Evolutionary conservation across 2,888 invertebrate species (phyloP), one percentile per base, ranked within the genome.

Genomic region (Coenonympha arcania): DNA sequence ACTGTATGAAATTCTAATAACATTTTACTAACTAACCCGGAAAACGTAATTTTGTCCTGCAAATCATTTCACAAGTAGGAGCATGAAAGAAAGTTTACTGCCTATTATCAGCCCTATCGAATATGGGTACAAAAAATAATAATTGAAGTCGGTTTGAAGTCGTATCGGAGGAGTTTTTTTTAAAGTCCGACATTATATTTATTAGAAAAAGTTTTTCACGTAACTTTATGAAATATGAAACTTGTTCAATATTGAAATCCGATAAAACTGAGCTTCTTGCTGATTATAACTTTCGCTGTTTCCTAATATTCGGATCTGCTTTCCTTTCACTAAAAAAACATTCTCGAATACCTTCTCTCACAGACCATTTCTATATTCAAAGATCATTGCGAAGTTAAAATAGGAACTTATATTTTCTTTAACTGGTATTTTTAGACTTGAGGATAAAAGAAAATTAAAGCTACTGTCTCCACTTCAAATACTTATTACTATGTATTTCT

Each of bases 271-370:
- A 24, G 15, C 18, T 26, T 24, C 41, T 16, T 28, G 22, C 24
- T 46, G 11, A 9, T 46, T 37, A 6, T 19, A 37, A 37, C 36
- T 28, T 46, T 47, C 13, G 8, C 9, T 40, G 47, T 40, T 46
- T 46, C 30, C 13, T 26, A 18, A 24, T 40, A 30, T 6, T 20
- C 13, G 31, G 31, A 31, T 42, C 18, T 31, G 41, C 22, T 31
- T 31, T 42, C 13, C 31, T 31, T 28, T 30, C 15, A 42, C 18
- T n/a, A 33, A 30, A 36, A 34, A 19, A 11, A 37, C 24, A 18
- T 41, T 22, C 11, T 22, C 24, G 3, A 22, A 44, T 16, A 30
- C 11, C 6, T 13, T 6, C 13, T 24, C n/a, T 3, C 22, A 15
- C 26, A 40, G 9, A 18, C 18, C 1, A 43, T 22, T 20, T 31